A percentile compares a stretch with the other conserved stretches of the same genome.
Evolutionary conservation across 2,113 vertebrate genomes (phyloP).

Genomic region (Cryptomyrus ogoouensis): DNA sequence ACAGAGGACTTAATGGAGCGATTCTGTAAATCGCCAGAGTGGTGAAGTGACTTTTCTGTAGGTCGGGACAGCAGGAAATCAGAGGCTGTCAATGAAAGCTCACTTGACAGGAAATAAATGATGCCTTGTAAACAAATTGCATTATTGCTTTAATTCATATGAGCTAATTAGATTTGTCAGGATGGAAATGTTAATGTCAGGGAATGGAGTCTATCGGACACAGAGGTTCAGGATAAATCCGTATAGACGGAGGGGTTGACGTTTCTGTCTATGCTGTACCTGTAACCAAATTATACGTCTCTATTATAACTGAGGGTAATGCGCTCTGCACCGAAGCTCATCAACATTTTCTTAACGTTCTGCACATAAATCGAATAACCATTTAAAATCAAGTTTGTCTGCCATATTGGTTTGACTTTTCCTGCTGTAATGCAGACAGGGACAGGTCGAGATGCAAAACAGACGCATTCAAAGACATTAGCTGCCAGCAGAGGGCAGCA

Average conservation of each 20-base stretch:
- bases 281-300: slow-evolving; percentile 25
- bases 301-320: slow-evolving; percentile 15
- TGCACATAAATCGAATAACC: slow-evolving; percentile 22
- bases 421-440: slow-evolving; percentile 13
- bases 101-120: slow-evolving; percentile 64
- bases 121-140: slow-evolving; percentile 67
- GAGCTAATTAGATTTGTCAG: slow-evolving; percentile 61
- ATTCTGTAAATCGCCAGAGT: slow-evolving; percentile 51
- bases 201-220: neutral
- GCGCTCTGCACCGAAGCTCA: slow-evolving; percentile 19
- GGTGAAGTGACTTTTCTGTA: slow-evolving; percentile 45
- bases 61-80: slow-evolving; percentile 51
- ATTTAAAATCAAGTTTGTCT: slow-evolving; percentile 21
- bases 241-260: slow-evolving; percentile 8
- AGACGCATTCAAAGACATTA: neutral
- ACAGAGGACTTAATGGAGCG: slow-evolving; percentile 44
- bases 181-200: slow-evolving; percentile 37
- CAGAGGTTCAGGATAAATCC: slow-evolving; percentile 21
- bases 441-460: neutral
- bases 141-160: slow-evolving; percentile 71
- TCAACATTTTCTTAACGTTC: slow-evolving; percentile 23
- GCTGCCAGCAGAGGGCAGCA: neutral
- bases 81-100: slow-evolving; percentile 48
- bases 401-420: slow-evolving; percentile 25
- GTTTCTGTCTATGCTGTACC: slow-evolving; percentile 11